These are phyloP conservation scores for Noctua fimbriata DNA, from an alignment of 2,888 invertebrate species.

Conservation along the genomic window DNA sequence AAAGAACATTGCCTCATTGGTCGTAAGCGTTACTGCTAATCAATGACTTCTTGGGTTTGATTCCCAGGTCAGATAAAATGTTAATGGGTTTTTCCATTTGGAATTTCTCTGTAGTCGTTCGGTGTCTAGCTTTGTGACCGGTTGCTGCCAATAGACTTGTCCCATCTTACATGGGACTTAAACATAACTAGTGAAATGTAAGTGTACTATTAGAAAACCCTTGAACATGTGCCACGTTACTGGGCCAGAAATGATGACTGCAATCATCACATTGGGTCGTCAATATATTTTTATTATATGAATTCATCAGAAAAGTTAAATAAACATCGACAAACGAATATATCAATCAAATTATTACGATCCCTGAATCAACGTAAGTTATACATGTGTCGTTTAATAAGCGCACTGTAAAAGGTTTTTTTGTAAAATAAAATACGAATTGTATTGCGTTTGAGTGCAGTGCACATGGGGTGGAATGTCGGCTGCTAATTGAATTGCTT, in stretches of 20 bases:
- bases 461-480: not conserved
- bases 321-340: not conserved
- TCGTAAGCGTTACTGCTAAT: not conserved
- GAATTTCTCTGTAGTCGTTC: not conserved
- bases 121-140: not conserved
- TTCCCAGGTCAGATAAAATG: not conserved
- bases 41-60: not conserved
- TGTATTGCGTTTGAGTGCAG: not conserved
- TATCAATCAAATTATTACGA: not conserved
- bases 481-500: slow-evolving; percentile 47
- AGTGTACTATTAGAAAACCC: not conserved
- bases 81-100: not conserved
- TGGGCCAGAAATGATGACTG: not conserved
- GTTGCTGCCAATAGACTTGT: not conserved
- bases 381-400: not conserved
- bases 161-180: not conserved
- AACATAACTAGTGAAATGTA: not conserved
- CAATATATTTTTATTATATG: not conserved
- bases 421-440: slow-evolving; percentile 12
- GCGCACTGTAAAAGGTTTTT: not conserved
- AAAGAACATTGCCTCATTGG: not conserved
- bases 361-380: not conserved
- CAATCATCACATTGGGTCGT: not conserved
- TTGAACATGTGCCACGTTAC: not conserved
- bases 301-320: not conserved